Evolutionary conservation across 2,888 invertebrate species (phyloP).

Genomic region (Rhamnusium bicolor): DNA sequence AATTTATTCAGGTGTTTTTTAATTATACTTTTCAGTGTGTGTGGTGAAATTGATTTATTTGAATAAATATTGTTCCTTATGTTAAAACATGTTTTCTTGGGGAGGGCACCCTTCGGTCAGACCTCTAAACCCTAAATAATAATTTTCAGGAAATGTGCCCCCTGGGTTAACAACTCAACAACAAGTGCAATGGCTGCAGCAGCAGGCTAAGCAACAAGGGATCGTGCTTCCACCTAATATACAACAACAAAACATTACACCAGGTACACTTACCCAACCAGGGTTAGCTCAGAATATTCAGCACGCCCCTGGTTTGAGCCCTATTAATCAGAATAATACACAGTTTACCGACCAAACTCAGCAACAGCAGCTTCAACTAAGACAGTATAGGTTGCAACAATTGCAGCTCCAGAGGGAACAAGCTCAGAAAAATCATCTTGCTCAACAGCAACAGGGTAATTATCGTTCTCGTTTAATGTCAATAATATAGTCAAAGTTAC

Average conservation of each 20-base stretch:
- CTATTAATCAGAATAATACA: constrained; percentile 60
- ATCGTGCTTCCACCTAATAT: constrained; percentile 67
- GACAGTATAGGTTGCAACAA: constrained; percentile 79
- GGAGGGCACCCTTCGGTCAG: too few relatives aligned
- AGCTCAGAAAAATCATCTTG: constrained; percentile 58
- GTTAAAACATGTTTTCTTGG: neutral
- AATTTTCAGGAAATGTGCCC: constrained; percentile 64
- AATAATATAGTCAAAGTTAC: too few relatives aligned
- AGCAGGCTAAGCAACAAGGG: constrained; percentile 69
- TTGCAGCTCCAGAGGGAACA: constrained; percentile 70
- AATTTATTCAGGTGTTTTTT: too few relatives aligned
- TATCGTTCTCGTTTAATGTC: neutral
- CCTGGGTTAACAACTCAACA: constrained; percentile 69
- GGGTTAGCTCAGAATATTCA: constrained; percentile 43
- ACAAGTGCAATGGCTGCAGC: constrained; percentile 70
- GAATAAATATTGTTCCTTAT: neutral
- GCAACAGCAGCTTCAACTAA: constrained; percentile 67
- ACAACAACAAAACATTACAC: constrained; percentile 63
- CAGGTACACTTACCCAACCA: constrained; percentile 49
- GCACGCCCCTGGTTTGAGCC: constrained; percentile 66
- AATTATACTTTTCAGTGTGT: too few relatives aligned
- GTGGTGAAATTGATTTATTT: too few relatives aligned
- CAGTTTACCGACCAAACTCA: constrained; percentile 61
- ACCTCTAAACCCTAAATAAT: neutral
- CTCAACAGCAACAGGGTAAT: constrained; percentile 56